Percentiles rank a stretch among this genome's conserved stretches.
Evolutionary conservation across 2,888 invertebrate genomes (phyloP).

Genomic region (Neoascia interrupta): DNA sequence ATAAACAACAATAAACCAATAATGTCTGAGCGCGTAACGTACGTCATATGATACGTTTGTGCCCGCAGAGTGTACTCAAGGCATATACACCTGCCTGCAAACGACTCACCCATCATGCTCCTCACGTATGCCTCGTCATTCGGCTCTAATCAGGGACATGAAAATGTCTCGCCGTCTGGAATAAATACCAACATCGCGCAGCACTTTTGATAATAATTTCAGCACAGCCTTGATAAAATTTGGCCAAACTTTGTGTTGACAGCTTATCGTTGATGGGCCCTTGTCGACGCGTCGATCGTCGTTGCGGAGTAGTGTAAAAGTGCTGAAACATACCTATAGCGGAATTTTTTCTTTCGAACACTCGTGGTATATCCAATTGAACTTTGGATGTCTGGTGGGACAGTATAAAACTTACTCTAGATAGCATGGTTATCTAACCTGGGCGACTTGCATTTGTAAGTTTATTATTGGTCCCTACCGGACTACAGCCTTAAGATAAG

Average conservation of each 20-base stretch:
- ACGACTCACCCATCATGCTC: constrained; percentile 10
- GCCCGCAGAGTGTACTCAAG: constrained; percentile 2
- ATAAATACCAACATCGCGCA: constrained; percentile 21
- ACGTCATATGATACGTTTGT: constrained; percentile 47
- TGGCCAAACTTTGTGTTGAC: background rate
- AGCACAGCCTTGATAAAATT: constrained; percentile 24
- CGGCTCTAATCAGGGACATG: constrained; percentile 30
- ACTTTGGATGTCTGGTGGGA: constrained; percentile 65
- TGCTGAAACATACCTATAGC: too few species aligned
- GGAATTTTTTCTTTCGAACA: background rate
- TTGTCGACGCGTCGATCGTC: too few species aligned
- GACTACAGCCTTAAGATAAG: too few species aligned
- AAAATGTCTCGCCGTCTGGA: constrained; percentile 32
- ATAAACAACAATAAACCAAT: constrained; percentile 40
- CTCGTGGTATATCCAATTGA: constrained; percentile 54
- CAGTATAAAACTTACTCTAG: constrained; percentile 20
- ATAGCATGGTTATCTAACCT: constrained; percentile 40
- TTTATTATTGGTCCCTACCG: too few species aligned
- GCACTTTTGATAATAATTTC: constrained; percentile 9
- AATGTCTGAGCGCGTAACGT: constrained; percentile 33
- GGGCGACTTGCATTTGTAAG: constrained; percentile 3
- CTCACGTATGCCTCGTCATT: constrained; percentile 28
- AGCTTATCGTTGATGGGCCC: constrained; percentile 7
- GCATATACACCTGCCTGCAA: constrained; percentile 35
- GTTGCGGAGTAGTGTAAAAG: too few species aligned